A percentile compares a stretch with the other conserved stretches of the same genome.
Conservation (phyloP, 2,113 vertebrate species). For the Lonchura striata region DNA sequence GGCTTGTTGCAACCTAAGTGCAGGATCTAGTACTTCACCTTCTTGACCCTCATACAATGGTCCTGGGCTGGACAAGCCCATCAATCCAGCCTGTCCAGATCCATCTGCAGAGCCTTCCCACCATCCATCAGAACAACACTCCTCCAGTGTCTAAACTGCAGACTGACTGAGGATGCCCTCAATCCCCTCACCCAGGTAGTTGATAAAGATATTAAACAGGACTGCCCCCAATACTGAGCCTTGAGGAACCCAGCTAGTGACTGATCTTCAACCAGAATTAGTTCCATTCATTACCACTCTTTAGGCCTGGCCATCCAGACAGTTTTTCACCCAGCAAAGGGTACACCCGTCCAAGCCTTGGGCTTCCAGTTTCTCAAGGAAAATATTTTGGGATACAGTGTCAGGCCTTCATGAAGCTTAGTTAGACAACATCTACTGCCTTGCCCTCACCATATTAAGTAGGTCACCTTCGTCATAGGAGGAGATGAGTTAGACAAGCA, state of each 20-base stretch:
- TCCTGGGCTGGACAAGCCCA: not conserved
- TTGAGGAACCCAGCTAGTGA: not conserved
- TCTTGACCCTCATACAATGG: not conserved
- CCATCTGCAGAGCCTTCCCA: not conserved
- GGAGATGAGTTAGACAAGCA: not conserved
- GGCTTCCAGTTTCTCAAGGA: not conserved
- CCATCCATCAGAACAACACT: not conserved
- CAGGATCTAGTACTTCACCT: not conserved
- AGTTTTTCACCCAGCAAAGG: not conserved
- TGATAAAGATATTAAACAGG: not conserved
- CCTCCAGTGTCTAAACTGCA: not conserved
- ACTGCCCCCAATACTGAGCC: not conserved
- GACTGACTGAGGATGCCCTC: not conserved
- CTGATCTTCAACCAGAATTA: not conserved
- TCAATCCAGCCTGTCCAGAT: not conserved
- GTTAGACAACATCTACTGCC: not conserved
- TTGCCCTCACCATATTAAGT: not conserved
- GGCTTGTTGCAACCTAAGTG: not conserved
- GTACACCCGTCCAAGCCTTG: not conserved
- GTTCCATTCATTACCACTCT: not conserved
- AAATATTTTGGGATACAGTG: not conserved
- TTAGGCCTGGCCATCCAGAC: not conserved
- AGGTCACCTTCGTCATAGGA: not conserved
- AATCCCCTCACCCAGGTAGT: not conserved
- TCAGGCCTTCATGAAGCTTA: not conserved